Conservation (phyloP, 2,113 vertebrate genomes). For the Rhynchopsitta pachyrhyncha region DNA sequence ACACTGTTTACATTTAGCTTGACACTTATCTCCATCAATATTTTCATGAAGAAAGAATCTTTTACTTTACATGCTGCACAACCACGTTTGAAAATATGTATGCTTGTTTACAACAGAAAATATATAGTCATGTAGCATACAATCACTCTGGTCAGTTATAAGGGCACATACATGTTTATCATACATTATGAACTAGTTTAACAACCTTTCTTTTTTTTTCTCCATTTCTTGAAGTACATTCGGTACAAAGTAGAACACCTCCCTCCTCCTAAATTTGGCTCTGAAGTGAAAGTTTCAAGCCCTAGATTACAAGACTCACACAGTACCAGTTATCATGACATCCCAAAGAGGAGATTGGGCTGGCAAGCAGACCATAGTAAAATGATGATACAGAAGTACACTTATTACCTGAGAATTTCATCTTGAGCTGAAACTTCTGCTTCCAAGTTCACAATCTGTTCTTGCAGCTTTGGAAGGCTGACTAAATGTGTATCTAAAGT, state of each 20-base stretch:
- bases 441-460: slow-evolving; percentile 84
- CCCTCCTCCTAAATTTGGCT: neutral
- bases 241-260: neutral
- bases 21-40: neutral
- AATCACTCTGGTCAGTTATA: neutral
- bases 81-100: neutral
- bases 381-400: neutral
- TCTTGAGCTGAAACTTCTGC: slow-evolving; percentile 84
- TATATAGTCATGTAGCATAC: neutral
- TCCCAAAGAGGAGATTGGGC: neutral
- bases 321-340: neutral
- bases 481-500: slow-evolving; percentile 62
- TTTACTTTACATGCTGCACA: neutral
- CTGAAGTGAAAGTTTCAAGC: neutral
- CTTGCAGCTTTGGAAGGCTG: slow-evolving; percentile 79
- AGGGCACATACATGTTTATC: neutral
- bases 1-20: neutral
- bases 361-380: neutral
- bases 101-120: neutral
- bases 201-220: neutral
- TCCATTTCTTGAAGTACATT: neutral
- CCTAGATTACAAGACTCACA: neutral
- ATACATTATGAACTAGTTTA: neutral
- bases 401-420: slow-evolving; percentile 83
- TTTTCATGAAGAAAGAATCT: neutral